Conservation (phyloP, 1,140 invertebrate species). For the Trichogramma pretiosum region DNA sequence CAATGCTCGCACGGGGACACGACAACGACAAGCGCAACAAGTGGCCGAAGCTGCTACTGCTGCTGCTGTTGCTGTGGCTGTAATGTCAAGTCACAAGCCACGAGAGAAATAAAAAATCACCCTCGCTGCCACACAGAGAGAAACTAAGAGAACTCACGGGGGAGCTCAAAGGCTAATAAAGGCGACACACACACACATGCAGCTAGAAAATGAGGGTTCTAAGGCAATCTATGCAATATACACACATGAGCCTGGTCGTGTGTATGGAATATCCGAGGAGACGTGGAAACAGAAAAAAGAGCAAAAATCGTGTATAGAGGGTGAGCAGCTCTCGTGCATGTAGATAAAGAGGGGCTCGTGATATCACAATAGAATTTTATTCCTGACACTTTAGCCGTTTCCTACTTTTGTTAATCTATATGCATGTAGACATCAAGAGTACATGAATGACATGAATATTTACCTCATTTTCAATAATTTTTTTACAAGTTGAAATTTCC, state of each 20-base stretch:
- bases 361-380: conserved; percentile 27
- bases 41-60: conserved; percentile 19
- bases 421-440: no score
- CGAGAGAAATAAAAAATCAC: conserved; percentile 37
- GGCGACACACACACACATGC: not conserved
- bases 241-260: no score
- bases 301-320: not conserved
- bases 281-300: not conserved
- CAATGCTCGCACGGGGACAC: not conserved
- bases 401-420: no score
- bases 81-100: conserved; percentile 37
- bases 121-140: conserved; percentile 22
- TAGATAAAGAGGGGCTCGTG: not conserved
- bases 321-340: not conserved
- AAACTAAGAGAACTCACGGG: conserved; percentile 2
- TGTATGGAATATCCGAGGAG: no score
- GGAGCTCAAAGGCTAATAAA: not conserved
- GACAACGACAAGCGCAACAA: conserved; percentile 24
- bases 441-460: no score
- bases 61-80: not conserved
- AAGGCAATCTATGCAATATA: no score
- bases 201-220: not conserved
- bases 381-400: conserved; percentile 11
- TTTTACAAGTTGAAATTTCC: no score
- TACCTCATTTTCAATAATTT: no score